Conservation (phyloP, 2,797 vertebrate species). For the Peromyscus nudipes region DNA sequence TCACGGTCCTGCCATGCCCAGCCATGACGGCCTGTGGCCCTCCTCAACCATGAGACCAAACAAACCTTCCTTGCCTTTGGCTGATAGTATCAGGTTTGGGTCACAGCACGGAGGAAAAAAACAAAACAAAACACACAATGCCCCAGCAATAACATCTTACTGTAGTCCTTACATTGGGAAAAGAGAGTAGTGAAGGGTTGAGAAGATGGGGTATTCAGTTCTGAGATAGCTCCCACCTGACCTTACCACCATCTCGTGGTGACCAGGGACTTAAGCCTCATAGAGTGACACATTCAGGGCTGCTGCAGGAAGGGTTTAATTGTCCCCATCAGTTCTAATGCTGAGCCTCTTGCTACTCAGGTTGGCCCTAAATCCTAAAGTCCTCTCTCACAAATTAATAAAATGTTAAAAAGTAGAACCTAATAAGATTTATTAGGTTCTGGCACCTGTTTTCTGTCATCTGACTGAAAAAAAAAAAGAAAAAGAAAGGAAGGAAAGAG, state of each 20-base stretch:
- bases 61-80: not conserved
- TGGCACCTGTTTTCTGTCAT: slow-evolving; percentile 70
- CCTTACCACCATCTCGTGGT: not conserved
- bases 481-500: not conserved
- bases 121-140: not conserved
- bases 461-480: slow-evolving; percentile 55
- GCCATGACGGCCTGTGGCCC: not conserved
- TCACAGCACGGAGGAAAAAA: not conserved
- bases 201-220: not conserved
- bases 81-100: not conserved
- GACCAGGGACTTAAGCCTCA: not conserved
- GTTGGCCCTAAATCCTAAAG: rapidly evolving
- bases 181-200: rapidly evolving
- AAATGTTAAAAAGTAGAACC: slow-evolving; percentile 27
- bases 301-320: not conserved
- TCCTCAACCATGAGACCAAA: not conserved
- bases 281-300: not conserved
- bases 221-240: not conserved
- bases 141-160: not conserved
- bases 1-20: not conserved
- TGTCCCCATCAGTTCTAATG: not conserved
- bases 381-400: not conserved
- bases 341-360: not conserved
- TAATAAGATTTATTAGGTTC: slow-evolving; percentile 70
- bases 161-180: not conserved